Evolutionary conservation across 2,888 invertebrate species (phyloP), one percentile per base, ranked within the genome.

Genomic region (Scaptomyza reducta): DNA sequence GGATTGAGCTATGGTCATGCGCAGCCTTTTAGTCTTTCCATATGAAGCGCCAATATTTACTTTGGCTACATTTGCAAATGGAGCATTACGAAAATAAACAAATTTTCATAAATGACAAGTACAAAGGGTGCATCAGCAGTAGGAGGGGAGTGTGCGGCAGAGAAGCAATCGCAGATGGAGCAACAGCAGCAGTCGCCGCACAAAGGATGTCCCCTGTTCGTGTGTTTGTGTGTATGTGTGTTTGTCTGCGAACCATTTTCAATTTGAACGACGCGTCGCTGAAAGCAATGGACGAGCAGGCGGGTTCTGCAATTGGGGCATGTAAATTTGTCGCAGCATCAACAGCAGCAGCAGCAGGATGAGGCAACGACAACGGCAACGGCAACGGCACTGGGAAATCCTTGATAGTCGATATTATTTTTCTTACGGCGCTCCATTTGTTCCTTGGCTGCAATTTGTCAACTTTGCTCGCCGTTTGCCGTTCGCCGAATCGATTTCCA

Each of bases 71-170:
- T 87, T 88, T 83, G 79, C 85, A 89, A 89, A 87, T 85, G 87
- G 83, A 85, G 80, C 80, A 81, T 87, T 81, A 74, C 79, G 79
- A 83, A 81, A 79, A 89, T 89, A 89, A 89, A 89, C 88, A 89
- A 86, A 89, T 89, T 89, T 87, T 87, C 85, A 85, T 86, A 89
- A 85, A 82, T 86, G 86, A 85, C 87, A 83, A 86, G 87, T 81
- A 83, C 84, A 86, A 80, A 80, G 74, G 82, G 66, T 74, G 71
- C 47, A 41, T 38, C 41, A 54, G 38, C 40, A 40, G 1, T 1
- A 4, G 10, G n/a, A 14, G 31, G 59, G 40, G 44, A 56, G 13
- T 9, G 31, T 40, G 33, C 9, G 41, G 16, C 22, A 31, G 44
- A 53, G 41, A 25, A 25, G 50, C 55, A 57, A 45, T 42, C 62